phyloP scores from a whole-genome alignment of 2,888 invertebrate species.

The Troglohyphantes excavatus region DNA sequence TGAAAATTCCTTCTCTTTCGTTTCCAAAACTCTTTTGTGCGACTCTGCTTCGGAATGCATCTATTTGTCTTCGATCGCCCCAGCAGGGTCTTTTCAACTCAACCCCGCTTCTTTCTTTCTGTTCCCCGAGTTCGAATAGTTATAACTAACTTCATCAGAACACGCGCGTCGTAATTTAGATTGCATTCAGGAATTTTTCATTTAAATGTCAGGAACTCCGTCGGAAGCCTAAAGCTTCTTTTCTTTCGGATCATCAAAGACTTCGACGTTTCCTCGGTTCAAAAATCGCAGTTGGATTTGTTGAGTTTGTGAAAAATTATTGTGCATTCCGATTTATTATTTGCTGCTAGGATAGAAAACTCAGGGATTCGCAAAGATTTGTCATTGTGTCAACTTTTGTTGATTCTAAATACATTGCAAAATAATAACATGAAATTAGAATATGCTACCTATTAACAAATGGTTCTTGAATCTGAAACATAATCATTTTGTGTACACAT shows the following conservation, averaged over 20 bases:
- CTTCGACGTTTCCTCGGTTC: not conserved
- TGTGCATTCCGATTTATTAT: not conserved
- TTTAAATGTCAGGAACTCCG: slow-evolving; percentile 23
- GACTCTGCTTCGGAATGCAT: slow-evolving; percentile 48
- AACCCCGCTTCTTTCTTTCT: slow-evolving; percentile 18
- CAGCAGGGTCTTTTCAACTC: slow-evolving; percentile 10
- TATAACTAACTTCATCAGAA: slow-evolving; percentile 47
- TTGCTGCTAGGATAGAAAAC: no score
- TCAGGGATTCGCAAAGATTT: no score
- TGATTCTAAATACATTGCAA: no score
- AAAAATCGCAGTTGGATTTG: not conserved
- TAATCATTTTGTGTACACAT: no score
- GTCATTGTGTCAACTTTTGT: no score
- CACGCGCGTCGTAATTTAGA: slow-evolving; percentile 19
- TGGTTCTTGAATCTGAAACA: no score
- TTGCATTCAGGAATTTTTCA: slow-evolving; percentile 29
- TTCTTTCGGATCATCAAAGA: not conserved
- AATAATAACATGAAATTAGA: no score
- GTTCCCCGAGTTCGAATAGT: slow-evolving; percentile 24
- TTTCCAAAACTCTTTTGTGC: slow-evolving; percentile 43
- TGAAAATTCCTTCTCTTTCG: slow-evolving; percentile 61
- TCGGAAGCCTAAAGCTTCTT: not conserved
- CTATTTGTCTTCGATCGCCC: slow-evolving; percentile 65
- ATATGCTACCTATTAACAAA: no score
- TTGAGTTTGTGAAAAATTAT: not conserved